These are phyloP conservation scores for Barbus barbus DNA, from an alignment of 2,113 vertebrate species.

Conservation along the genomic window DNA sequence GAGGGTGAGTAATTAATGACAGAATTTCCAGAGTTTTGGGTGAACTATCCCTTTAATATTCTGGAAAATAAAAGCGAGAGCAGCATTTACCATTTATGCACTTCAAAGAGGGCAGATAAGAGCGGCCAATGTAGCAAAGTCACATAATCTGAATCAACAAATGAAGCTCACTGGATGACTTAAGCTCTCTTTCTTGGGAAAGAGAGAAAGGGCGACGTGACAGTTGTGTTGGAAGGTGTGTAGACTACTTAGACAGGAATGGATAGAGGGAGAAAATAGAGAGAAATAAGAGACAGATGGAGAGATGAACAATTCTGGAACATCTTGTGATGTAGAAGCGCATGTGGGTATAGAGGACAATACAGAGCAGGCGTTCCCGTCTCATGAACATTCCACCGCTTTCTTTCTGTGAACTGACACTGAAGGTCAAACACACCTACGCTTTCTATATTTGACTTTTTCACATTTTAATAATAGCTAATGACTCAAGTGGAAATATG, in stretches of 20 bases:
- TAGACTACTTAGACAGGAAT: neutral
- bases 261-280: neutral
- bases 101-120: slow-evolving; percentile 20
- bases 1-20: too few relatives aligned
- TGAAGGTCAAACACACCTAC: neutral
- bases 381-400: neutral
- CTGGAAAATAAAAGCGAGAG: neutral
- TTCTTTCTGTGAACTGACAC: slow-evolving; percentile 2
- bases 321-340: slow-evolving; percentile 38
- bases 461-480: neutral
- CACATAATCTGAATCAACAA: slow-evolving; percentile 31
- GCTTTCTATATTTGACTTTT: neutral
- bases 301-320: slow-evolving; percentile 46
- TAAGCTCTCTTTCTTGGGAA: neutral
- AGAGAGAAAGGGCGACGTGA: slow-evolving; percentile 21
- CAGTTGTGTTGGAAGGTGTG: neutral
- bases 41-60: too few relatives aligned
- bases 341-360: slow-evolving; percentile 40
- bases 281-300: slow-evolving; percentile 15
- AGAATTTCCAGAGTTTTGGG: too few relatives aligned
- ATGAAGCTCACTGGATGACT: slow-evolving; percentile 9
- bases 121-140: neutral
- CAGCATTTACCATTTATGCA: neutral
- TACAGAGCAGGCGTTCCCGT: slow-evolving; percentile 34
- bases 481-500: neutral